phyloP scores from a whole-genome alignment of 1,140 invertebrate species.

The Magallana angulata region DNA sequence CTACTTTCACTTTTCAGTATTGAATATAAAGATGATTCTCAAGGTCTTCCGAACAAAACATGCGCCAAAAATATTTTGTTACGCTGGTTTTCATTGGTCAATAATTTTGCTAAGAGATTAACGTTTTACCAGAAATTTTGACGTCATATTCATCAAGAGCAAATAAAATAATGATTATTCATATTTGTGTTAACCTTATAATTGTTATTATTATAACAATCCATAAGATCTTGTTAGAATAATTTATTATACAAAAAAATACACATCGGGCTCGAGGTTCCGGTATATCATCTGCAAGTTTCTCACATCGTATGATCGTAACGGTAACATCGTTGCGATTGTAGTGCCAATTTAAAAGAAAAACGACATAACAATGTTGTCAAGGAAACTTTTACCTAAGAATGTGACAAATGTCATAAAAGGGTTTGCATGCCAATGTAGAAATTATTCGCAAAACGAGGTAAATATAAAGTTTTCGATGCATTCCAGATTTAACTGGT shows the following conservation, averaged over 20 bases:
- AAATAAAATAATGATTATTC: too few species aligned
- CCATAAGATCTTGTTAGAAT: too few species aligned
- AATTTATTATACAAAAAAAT: background rate
- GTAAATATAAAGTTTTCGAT: background rate
- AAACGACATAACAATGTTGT: constrained; percentile 3
- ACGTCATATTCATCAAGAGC: too few species aligned
- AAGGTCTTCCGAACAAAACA: constrained; percentile 1
- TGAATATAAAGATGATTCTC: background rate
- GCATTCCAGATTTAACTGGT: background rate
- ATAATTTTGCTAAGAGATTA: background rate
- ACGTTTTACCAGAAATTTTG: too few species aligned
- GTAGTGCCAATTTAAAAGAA: background rate
- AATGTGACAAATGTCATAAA: background rate
- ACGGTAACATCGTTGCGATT: background rate
- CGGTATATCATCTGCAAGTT: background rate
- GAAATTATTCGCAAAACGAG: constrained; percentile 1
- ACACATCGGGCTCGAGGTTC: background rate
- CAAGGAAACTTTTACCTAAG: constrained; percentile 13
- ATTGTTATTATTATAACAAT: too few species aligned
- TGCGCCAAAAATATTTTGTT: constrained; percentile 3
- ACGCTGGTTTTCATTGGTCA: background rate
- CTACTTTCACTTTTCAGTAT: constrained; percentile 20
- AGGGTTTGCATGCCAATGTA: background rate
- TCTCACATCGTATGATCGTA: background rate
- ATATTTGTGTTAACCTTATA: too few species aligned